Base-by-base conservation (phyloP, 2,113 vertebrate genomes). In the Chelonoidis abingdonii region DNA sequence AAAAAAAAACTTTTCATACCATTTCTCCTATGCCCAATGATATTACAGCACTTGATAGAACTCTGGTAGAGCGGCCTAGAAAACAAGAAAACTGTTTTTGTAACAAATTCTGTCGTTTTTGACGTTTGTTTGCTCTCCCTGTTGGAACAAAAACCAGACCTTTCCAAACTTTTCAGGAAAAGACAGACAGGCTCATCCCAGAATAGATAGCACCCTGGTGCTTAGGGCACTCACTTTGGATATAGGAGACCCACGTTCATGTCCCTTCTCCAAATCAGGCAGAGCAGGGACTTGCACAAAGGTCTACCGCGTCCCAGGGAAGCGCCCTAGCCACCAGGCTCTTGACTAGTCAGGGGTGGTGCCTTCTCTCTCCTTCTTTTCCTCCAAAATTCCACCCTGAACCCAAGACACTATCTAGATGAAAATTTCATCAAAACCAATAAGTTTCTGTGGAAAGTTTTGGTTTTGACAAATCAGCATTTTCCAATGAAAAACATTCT, bases 1-100 rank as follows among this genome's bases (percentile, higher is more conserved):
- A 88, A 93, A 88, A 88, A 84, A 86, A 47, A 1, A 84, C 24
- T 75, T 93, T 92, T 92, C 93, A 84, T 50, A 91, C 88, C 80
- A 78, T 83, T 88, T 78, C 79, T 83, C 2, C 10, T 62, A 5
- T 47, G 85, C 86, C 25, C 94, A 94, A 91, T 80, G 87, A 84
- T 69, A 29, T 75, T 83, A 25, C 12, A 38, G 6, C 0, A 0
- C 87, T 89, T 25, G 88, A 82, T 53, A 47, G 35, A 69, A n/a
- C 62, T n/a, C 35, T n/a, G 35, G 35, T 10, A 19, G 17, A 8
- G 35, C 35, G n/a, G 35, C 19, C 35, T 21, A 35, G 65, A 69
- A 69, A 69, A 69, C 35, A n/a, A 69, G 65, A n/a, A 9, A 69
- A n/a, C 35, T n/a, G 31, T 69, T 69, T 54, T 69, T 14, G 31